A percentile compares a stretch with the other conserved stretches of the same genome.
Evolutionary conservation across 2,888 invertebrate species (phyloP).

Genomic region (Drosophila birchii): DNA sequence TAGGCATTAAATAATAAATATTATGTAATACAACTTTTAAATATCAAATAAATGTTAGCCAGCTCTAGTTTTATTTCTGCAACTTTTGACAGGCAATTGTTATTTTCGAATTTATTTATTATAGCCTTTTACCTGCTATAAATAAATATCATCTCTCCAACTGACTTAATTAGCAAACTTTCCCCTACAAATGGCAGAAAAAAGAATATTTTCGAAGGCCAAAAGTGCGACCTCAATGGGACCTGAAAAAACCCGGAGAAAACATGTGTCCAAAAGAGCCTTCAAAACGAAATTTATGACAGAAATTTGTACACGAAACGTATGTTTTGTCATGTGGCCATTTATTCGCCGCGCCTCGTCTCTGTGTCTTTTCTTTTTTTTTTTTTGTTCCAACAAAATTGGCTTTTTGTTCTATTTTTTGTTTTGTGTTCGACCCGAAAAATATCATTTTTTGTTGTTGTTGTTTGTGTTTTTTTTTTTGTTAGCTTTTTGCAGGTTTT

Average conservation of each 20-base stretch:
- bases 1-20: no score
- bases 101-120: neutral
- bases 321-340: conserved; percentile 79
- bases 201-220: neutral
- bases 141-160: neutral
- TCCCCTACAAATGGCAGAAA: neutral
- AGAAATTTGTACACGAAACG: conserved; percentile 71
- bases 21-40: neutral
- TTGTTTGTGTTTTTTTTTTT: conserved; percentile 18
- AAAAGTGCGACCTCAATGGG: neutral
- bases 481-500: conserved; percentile 38
- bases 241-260: conserved; percentile 1
- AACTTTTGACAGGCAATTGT: conserved; percentile 1
- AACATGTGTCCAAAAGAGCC: conserved; percentile 31
- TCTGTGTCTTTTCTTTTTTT: conserved; percentile 28
- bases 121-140: neutral
- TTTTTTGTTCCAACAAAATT: conserved; percentile 24
- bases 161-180: conserved; percentile 13
- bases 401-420: conserved; percentile 62
- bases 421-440: conserved; percentile 22
- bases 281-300: conserved; percentile 71
- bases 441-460: conserved; percentile 17
- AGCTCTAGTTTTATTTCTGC: neutral
- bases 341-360: conserved; percentile 64
- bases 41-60: neutral